Evolutionary conservation across 2,888 invertebrate genomes (phyloP).

Genomic region (Catocala fraxini): DNA sequence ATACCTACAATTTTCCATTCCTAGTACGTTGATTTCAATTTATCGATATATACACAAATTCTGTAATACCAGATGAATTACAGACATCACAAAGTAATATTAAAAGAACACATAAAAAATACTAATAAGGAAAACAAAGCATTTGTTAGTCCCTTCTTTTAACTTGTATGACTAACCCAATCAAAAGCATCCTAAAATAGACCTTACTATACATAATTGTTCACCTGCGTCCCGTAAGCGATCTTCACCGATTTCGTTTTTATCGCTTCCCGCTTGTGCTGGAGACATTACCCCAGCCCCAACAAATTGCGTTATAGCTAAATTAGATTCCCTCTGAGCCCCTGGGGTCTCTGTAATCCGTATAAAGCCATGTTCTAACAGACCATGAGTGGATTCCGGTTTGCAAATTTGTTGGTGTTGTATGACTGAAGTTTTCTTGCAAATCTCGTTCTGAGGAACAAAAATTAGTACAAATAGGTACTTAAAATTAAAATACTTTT

Average conservation of each 20-base stretch:
- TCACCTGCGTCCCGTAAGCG: conserved; percentile 52
- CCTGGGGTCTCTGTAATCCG: conserved; percentile 57
- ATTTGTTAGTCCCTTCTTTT: conserved; percentile 12
- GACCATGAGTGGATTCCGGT: conserved; percentile 53
- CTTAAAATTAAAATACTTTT: too few species aligned
- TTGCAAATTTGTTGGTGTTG: conserved; percentile 50
- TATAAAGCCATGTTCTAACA: conserved; percentile 56
- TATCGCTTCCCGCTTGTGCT: conserved; percentile 35
- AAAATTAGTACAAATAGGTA: too few species aligned
- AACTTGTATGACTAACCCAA: conserved; percentile 27
- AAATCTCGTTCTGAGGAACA: too few species aligned
- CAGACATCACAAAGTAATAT: neutral
- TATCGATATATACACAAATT: too few species aligned
- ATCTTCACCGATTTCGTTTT: conserved; percentile 35
- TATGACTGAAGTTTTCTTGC: conserved; percentile 17
- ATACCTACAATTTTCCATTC: too few species aligned
- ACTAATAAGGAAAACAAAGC: conserved; percentile 20
- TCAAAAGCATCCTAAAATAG: conserved; percentile 29
- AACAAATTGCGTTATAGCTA: conserved; percentile 73
- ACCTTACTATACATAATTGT: conserved; percentile 43
- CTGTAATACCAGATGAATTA: too few species aligned
- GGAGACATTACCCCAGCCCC: conserved; percentile 47
- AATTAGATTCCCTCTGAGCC: conserved; percentile 71
- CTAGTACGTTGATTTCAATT: too few species aligned
- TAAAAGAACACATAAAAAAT: neutral